Evolutionary conservation across 2,113 vertebrate genomes (phyloP).

Genomic region (Puma concolor): DNA sequence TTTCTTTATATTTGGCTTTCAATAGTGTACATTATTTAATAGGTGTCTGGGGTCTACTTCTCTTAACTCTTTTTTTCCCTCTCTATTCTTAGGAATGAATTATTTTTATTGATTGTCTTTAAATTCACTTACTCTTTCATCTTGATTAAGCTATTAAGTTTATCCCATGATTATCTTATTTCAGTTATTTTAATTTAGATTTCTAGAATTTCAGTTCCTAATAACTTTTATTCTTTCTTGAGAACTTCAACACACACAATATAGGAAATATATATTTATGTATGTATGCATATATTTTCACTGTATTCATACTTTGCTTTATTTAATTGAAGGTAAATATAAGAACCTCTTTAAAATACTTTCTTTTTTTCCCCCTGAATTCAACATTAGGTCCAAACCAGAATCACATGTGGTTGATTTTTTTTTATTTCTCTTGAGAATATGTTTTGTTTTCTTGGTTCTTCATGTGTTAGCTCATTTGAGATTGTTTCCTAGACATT

Average conservation of each 20-base stretch:
- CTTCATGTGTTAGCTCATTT: neutral
- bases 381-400: neutral
- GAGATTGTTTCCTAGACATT: neutral
- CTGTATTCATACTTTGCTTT: neutral
- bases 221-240: neutral
- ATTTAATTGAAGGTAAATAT: neutral
- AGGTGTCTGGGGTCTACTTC: neutral
- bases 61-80: neutral
- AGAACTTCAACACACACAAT: neutral
- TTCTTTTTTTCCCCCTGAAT: neutral
- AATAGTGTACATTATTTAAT: neutral
- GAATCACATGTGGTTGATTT: neutral
- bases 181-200: neutral
- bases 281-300: neutral
- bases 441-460: neutral
- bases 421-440: neutral
- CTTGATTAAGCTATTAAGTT: neutral
- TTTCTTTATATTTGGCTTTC: neutral
- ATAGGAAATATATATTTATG: neutral
- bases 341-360: neutral
- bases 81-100: neutral
- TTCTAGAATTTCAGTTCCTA: neutral
- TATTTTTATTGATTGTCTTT: neutral
- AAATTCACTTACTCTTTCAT: neutral
- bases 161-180: neutral